Evolutionary conservation across 2,888 invertebrate species (phyloP), one percentile per base, ranked within the genome.

Genomic region (Coenonympha arcania): DNA sequence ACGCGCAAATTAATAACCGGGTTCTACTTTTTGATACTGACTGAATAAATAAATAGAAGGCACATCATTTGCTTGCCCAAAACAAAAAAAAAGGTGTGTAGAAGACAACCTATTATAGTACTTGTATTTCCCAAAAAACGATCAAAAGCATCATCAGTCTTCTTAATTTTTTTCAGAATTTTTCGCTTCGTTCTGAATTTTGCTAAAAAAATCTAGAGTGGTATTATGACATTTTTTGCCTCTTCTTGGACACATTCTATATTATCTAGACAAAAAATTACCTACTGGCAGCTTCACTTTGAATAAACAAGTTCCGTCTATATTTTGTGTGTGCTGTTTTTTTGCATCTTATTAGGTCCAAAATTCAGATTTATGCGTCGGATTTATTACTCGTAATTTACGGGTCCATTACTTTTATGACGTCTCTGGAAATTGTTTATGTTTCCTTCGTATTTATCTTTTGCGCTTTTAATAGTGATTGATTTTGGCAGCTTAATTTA

Each of bases 1-100:
- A 66, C 63, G 52, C 64, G 64, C 65, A 63, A 77, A 78, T 77
- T 79, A 75, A 73, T 75, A 72, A 72, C 67, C 58, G 59, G 64
- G 63, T 65, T 62, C 59, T 45, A 69, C 69, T 72, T 75, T 76
- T 76, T 73, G 73, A 76, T 71, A 16, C 4, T 15, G 24, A 39
- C 24, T 39, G 15, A 4, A 39, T 3, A 15, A 15, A 39, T 9
- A 13, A 4, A 13, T 24, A 24, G 22, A 39, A 8, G 9, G 1
- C 6, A 22, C n/a, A 11, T 6, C 2, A 6, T 13, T 16, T 4
- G 8, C 1, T 8, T n/a, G n/a, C n/a, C n/a, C n/a, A n/a, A 15
- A 16, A 16, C n/a, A 9, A 5, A 9, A 15, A 15, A 16, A 9
- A 6, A 8, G 0, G 4, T 3, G 3, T 33, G 2, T 3, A 8